Percentiles rank a stretch among this genome's conserved stretches.
Evolutionary conservation across 2,797 vertebrate species (phyloP).

Genomic region (Sebastiscus tertius): DNA sequence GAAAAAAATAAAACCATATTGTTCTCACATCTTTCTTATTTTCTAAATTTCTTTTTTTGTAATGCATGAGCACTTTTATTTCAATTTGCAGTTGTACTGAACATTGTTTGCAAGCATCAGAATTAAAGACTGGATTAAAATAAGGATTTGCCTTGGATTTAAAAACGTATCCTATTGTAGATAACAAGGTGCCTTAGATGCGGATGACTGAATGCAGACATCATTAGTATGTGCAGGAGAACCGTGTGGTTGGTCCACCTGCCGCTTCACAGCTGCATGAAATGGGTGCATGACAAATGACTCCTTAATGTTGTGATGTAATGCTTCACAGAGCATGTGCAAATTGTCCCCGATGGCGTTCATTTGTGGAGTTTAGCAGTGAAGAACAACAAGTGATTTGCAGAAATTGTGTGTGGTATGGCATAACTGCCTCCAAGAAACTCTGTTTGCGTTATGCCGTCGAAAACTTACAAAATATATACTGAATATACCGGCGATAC

Average conservation of each 20-base stretch:
- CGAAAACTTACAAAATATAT: too few relatives aligned
- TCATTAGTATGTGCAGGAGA: conserved; percentile 1
- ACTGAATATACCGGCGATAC: background rate
- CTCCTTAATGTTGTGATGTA: background rate
- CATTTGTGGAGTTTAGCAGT: background rate
- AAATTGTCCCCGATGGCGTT: background rate
- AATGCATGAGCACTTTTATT: background rate
- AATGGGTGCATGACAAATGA: background rate
- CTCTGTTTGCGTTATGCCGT: too few relatives aligned
- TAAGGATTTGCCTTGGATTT: background rate
- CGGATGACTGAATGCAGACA: background rate
- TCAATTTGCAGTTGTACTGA: background rate
- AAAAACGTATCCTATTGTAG: background rate
- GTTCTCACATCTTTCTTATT: background rate
- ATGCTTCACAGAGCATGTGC: background rate
- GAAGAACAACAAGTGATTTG: background rate
- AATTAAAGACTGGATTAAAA: background rate
- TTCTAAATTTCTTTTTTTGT: background rate
- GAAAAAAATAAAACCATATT: background rate
- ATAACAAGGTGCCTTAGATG: background rate
- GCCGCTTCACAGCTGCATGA: background rate
- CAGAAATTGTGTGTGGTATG: background rate
- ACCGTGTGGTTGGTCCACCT: background rate
- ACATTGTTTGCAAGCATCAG: background rate
- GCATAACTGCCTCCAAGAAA: background rate